These are phyloP conservation scores for Onychomys arenicola DNA, from an alignment of 2,797 vertebrate genomes.

Conservation along the genomic window DNA sequence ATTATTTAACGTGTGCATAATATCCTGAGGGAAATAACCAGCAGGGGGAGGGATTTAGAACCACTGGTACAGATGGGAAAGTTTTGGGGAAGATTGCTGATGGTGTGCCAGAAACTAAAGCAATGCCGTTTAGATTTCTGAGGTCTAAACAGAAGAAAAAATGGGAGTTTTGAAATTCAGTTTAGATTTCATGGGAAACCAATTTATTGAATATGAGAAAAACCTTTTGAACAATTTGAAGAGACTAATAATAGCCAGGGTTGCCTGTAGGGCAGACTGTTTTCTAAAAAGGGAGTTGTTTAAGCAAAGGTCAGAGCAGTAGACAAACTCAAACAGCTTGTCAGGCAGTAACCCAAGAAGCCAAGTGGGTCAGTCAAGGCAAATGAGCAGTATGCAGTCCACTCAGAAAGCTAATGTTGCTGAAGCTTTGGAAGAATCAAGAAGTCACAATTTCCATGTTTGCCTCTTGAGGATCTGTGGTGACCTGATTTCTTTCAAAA, in stretches of 20 bases:
- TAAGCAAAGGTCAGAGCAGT: neutral
- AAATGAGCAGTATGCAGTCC: neutral
- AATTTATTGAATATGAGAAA: conserved; percentile 51
- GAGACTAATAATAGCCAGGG: conserved; percentile 15
- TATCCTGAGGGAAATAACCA: conserved; percentile 40
- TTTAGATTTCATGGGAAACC: conserved; percentile 20
- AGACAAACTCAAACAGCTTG: conserved; percentile 44
- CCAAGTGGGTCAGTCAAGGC: neutral
- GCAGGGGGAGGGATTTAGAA: neutral
- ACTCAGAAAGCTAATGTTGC: neutral
- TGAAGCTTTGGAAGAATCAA: conserved; percentile 35
- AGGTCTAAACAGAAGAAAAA: neutral
- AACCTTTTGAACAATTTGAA: conserved; percentile 46
- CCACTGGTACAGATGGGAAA: neutral
- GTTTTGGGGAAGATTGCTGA: neutral
- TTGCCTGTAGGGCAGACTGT: conserved; percentile 1
- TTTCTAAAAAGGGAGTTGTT: conserved; percentile 49
- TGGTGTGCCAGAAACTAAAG: neutral
- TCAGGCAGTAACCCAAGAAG: neutral
- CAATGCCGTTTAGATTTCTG: neutral
- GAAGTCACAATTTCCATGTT: conserved; percentile 30
- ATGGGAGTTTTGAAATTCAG: neutral
- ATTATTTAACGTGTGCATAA: neutral
- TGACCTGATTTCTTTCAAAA: neutral
- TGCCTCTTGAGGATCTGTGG: neutral